Evolutionary conservation across 1,140 invertebrate genomes (phyloP).

Genomic region (Berghia stephanieae): DNA sequence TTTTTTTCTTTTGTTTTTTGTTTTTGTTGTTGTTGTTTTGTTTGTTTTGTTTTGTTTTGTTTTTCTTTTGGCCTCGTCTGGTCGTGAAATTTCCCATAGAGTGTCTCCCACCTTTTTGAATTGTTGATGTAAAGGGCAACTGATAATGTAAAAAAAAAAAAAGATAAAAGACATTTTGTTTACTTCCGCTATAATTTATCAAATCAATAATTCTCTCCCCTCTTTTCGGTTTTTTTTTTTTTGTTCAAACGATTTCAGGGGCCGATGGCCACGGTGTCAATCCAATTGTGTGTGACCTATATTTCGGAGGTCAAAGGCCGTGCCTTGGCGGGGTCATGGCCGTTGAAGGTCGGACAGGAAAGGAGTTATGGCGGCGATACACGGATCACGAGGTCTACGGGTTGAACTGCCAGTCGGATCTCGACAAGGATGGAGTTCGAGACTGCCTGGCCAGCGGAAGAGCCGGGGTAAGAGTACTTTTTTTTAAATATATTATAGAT

Average conservation of each 20-base stretch:
- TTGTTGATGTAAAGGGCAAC: too few species aligned
- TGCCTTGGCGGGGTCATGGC: constrained; percentile 83
- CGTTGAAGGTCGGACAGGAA: constrained; percentile 77
- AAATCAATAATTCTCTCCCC: not conserved
- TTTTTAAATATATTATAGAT: too few species aligned
- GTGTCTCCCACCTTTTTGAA: too few species aligned
- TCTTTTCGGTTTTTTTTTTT: not conserved
- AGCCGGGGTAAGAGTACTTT: constrained; percentile 74
- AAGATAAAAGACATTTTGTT: too few species aligned
- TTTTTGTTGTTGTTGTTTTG: too few species aligned
- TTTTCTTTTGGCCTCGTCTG: too few species aligned
- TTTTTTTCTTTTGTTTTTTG: too few species aligned
- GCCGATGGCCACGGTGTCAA: constrained; percentile 69
- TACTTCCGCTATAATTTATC: not conserved
- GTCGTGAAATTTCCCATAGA: too few species aligned
- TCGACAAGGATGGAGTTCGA: constrained; percentile 76
- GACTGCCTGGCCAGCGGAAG: constrained; percentile 81
- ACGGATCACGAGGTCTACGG: constrained; percentile 78
- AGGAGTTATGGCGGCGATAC: constrained; percentile 81
- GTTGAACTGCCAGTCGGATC: constrained; percentile 78
- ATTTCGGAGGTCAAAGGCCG: constrained; percentile 73
- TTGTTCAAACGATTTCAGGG: constrained; percentile 52
- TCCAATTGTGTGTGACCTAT: constrained; percentile 73
- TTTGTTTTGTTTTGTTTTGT: too few species aligned
- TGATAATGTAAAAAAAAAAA: too few species aligned